Conservation (phyloP, 2,888 invertebrate genomes). For the Phytoseiulus persimilis region DNA sequence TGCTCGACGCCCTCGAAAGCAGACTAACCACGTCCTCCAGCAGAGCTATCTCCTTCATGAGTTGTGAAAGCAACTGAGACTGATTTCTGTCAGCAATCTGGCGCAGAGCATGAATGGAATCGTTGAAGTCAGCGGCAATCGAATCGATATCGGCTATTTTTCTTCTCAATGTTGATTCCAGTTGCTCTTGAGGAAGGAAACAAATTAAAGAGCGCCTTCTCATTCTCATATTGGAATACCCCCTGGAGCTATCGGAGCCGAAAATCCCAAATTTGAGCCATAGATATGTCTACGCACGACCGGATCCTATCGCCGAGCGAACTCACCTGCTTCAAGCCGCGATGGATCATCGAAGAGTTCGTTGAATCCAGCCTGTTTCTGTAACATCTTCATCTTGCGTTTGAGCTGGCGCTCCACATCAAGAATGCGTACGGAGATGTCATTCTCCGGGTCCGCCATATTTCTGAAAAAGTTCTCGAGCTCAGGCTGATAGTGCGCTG, state of each 20-base stretch:
- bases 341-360: slow-evolving; percentile 16
- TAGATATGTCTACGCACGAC: background rate
- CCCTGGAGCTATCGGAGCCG: no score
- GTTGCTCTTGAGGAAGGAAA: background rate
- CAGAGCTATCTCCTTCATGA: background rate
- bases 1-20: no score
- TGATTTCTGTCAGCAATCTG: slow-evolving; percentile 17
- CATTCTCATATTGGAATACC: background rate
- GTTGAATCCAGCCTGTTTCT: slow-evolving; percentile 15
- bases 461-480: background rate
- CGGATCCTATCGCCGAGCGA: background rate
- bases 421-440: background rate
- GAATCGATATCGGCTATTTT: slow-evolving; percentile 11
- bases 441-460: background rate
- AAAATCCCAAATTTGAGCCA: no score
- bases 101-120: background rate
- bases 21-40: background rate
- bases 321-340: background rate
- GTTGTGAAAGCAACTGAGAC: background rate
- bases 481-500: no score
- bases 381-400: slow-evolving; percentile 16
- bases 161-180: background rate
- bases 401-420: background rate
- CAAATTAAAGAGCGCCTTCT: background rate
- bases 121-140: background rate